These are phyloP conservation scores for Chironex yamaguchii DNA, from an alignment of 30 jellyfish, hydroid and myxozoan species.

Conservation along the genomic window DNA sequence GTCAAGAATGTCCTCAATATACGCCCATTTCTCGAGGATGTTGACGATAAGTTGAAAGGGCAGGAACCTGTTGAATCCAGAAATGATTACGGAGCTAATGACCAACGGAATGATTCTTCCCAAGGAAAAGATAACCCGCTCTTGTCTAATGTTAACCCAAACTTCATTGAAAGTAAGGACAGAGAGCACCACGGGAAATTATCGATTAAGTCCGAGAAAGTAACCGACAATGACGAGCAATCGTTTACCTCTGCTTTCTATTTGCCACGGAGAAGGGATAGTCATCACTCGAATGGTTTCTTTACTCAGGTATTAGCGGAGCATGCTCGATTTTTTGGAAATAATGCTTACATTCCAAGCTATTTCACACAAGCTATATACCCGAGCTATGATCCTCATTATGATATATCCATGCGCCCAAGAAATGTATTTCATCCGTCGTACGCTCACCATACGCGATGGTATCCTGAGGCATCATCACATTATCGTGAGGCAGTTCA, in stretches of 20 bases:
- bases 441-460: not conserved
- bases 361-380: conserved; percentile 13
- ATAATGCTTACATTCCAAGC: not conserved
- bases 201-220: conserved; percentile 3
- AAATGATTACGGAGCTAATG: not conserved
- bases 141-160: conserved; percentile 28
- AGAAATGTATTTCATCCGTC: not conserved
- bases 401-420: not conserved
- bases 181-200: conserved; percentile 1
- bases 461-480: not conserved
- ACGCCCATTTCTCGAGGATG: conserved; percentile 75
- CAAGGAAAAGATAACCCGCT: not conserved
- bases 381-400: not conserved
- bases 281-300: conserved; percentile 45
- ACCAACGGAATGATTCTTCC: not conserved
- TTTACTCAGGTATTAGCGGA: conserved; percentile 67
- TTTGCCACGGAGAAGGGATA: conserved; percentile 10
- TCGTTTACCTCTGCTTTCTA: not conserved
- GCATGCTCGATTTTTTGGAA: conserved; percentile 33
- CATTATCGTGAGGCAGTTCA: not conserved
- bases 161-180: not conserved
- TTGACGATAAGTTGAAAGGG: conserved; percentile 44
- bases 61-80: conserved; percentile 4
- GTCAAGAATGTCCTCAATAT: conserved; percentile 71
- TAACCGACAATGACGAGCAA: not conserved